These are phyloP conservation scores for Eueremaeus valkanovi DNA, from an alignment of 2,888 invertebrate genomes.

Conservation along the genomic window DNA sequence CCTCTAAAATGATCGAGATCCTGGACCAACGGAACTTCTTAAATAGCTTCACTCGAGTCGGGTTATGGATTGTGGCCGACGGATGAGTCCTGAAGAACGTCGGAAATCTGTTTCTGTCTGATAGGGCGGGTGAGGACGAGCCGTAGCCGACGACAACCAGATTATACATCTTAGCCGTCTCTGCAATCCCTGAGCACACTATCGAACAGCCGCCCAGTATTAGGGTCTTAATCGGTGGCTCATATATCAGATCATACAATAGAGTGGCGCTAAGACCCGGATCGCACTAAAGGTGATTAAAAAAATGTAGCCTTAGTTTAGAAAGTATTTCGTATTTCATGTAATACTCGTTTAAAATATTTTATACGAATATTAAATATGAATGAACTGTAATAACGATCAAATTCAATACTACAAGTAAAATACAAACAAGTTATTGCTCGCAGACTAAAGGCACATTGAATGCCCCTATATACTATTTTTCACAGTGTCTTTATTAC, in stretches of 20 bases:
- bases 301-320: too few species aligned
- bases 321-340: too few species aligned
- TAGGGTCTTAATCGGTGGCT: slow-evolving; percentile 87
- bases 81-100: slow-evolving; percentile 98
- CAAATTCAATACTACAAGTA: too few species aligned
- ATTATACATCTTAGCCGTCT: slow-evolving; percentile 99
- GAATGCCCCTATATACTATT: too few species aligned
- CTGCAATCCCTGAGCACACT: slow-evolving; percentile 97
- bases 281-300: slow-evolving; percentile 76
- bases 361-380: too few species aligned
- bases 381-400: too few species aligned
- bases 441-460: too few species aligned
- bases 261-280: slow-evolving; percentile 96
- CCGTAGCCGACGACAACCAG: slow-evolving; percentile 98
- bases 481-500: too few species aligned
- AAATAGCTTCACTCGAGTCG: slow-evolving; percentile 91
- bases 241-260: slow-evolving; percentile 97
- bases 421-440: too few species aligned
- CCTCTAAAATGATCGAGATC: slow-evolving; percentile 95
- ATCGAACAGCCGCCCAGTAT: slow-evolving; percentile 95
- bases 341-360: too few species aligned
- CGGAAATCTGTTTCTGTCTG: slow-evolving; percentile 92
- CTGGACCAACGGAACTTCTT: slow-evolving; percentile 96
- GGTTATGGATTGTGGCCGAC: slow-evolving; percentile 98
- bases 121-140: slow-evolving; percentile 95